Evolutionary conservation across 2,888 invertebrate species (phyloP), one percentile per base, ranked within the genome.

Genomic region (Hemicrepidius hirtus): DNA sequence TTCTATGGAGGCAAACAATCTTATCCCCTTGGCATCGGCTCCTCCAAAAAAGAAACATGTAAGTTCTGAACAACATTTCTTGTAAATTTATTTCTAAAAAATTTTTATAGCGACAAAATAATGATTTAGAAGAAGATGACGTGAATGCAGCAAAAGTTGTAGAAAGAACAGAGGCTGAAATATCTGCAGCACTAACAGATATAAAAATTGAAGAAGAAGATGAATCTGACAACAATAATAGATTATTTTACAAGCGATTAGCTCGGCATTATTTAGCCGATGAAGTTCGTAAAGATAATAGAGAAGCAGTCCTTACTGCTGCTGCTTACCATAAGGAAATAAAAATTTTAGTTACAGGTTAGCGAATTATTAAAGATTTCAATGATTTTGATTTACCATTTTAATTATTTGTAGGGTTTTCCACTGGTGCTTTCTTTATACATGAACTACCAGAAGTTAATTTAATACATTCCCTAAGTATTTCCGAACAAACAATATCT

Each of bases 391-490:
- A 6, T 20, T 20, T 24, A 35, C 16, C 5, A 18, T 24, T 28
- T 12, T 53, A 18, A 21, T 21, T 44, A 20, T 44, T 55, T 13
- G n/a, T 49, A 90, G 98, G 97, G 6, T 99, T 96, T 85, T 93
- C 94, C 13, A 95, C 92, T 76, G 99, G 99, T 1, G 90, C 94
- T 24, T 99, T 99, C 88, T 95, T 94, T 83, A 89, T 99, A 0
- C 95, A 98, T 84, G 98, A 99, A 86, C 90, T 99, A 88, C 98
- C 98, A 0, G 96, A 97, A 53, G 95, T 97, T 67, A 97, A 94
- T 81, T 88, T 97, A 78, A 95, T 99, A 74, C 98, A 99, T 87
- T 97, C 92, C 0, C 87, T 91, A 77, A 97, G 95, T 80, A 95
- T 98, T 80, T 95, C 97, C 0, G 94, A 96, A 65, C 93, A 96